Evolutionary conservation across 2,797 vertebrate genomes (phyloP).

Genomic region (Hyperoplus immaculatus): DNA sequence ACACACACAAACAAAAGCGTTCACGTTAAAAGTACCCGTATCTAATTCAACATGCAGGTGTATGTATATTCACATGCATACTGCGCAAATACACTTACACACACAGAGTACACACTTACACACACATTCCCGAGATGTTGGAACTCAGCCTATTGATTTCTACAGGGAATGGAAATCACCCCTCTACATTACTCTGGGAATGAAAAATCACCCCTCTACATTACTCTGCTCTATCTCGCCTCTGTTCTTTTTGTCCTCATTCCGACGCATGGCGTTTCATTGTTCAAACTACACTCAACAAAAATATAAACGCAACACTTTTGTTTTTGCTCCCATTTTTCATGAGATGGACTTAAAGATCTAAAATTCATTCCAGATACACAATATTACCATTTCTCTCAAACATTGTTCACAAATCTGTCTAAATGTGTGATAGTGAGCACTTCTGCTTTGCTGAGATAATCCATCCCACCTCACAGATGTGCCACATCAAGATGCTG

Average conservation of each 20-base stretch:
- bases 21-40: background rate
- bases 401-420: too few relatives aligned
- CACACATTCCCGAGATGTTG: constrained; percentile 48
- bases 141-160: constrained; percentile 67
- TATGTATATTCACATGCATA: constrained; percentile 5
- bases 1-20: background rate
- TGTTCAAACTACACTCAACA: constrained; percentile 29
- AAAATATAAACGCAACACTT: too few relatives aligned
- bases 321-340: too few relatives aligned
- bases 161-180: constrained; percentile 59
- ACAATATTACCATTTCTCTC: too few relatives aligned
- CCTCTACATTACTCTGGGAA: constrained; percentile 58
- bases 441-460: too few relatives aligned
- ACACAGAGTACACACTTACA: background rate
- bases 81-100: background rate
- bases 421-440: too few relatives aligned
- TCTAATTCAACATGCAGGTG: constrained; percentile 30
- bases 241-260: constrained; percentile 47
- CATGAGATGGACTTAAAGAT: too few relatives aligned
- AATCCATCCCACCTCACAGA: too few relatives aligned
- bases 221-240: constrained; percentile 46
- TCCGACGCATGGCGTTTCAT: constrained; percentile 31
- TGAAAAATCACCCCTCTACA: constrained; percentile 60
- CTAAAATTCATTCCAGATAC: too few relatives aligned
- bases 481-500: too few relatives aligned